Evolutionary conservation across 2,888 invertebrate species (phyloP).

Genomic region (Sinelater perroti): DNA sequence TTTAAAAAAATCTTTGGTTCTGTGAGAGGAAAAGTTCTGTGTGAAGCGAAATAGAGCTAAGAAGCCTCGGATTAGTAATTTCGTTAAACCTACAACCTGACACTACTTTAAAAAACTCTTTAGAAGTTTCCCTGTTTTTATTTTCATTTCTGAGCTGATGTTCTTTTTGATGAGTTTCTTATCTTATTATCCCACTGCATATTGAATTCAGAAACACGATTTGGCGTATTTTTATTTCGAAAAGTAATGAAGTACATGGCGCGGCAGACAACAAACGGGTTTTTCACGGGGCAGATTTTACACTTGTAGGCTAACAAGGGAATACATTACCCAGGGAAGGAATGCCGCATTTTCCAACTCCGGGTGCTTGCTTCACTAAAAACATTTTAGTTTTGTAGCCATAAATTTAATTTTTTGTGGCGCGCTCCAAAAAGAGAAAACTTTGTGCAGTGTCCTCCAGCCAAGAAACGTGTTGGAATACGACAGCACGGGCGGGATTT

Average conservation of each 20-base stretch:
- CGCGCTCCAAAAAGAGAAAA: neutral
- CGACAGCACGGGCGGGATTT: slow-evolving; percentile 41
- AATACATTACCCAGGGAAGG: slow-evolving; percentile 18
- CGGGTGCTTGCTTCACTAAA: neutral
- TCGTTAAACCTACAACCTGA: slow-evolving; percentile 22
- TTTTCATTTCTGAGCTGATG: slow-evolving; percentile 41
- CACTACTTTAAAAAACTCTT: slow-evolving; percentile 36
- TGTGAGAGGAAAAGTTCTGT: neutral
- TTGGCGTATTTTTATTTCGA: slow-evolving; percentile 30
- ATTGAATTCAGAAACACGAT: slow-evolving; percentile 40
- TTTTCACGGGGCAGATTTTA: slow-evolving; percentile 20
- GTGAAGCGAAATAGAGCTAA: slow-evolving; percentile 16
- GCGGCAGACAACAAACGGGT: slow-evolving; percentile 18
- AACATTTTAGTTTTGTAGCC: neutral
- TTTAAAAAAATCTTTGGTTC: too few relatives aligned
- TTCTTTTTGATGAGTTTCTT: slow-evolving; percentile 46
- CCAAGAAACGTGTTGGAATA: slow-evolving; percentile 45
- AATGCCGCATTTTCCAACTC: slow-evolving; percentile 9
- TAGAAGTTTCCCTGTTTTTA: slow-evolving; percentile 38
- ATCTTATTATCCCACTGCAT: slow-evolving; percentile 43
- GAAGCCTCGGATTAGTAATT: slow-evolving; percentile 26
- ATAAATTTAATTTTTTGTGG: slow-evolving; percentile 4
- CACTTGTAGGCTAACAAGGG: slow-evolving; percentile 20
- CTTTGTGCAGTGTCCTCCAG: neutral
- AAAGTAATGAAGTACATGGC: slow-evolving; percentile 30